Evolutionary conservation across 2,113 vertebrate species (phyloP).

Genomic region (Grantiella picta): DNA sequence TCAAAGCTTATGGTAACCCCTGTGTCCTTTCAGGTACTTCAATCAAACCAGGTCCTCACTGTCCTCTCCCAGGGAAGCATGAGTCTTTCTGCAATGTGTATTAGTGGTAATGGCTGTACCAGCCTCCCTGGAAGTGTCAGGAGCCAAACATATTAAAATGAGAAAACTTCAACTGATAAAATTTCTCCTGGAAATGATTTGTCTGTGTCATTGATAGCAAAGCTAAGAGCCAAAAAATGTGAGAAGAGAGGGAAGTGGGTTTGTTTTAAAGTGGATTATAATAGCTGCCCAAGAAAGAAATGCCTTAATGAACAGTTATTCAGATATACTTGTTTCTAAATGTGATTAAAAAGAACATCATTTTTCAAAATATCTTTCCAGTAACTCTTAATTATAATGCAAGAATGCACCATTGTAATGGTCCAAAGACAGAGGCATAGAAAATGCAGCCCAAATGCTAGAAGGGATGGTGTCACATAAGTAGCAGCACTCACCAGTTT

Average conservation of each 20-base stretch:
- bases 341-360: background rate
- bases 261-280: background rate
- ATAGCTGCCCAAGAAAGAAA: background rate
- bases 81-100: background rate
- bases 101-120: background rate
- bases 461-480: background rate
- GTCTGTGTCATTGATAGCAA: background rate
- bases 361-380: background rate
- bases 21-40: background rate
- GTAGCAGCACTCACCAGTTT: background rate
- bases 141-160: background rate
- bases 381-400: background rate
- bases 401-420: background rate
- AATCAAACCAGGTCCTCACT: background rate
- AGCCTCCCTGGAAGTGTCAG: background rate
- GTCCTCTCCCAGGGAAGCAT: background rate
- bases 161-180: background rate
- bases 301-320: background rate
- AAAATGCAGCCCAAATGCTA: background rate
- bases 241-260: background rate
- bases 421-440: background rate
- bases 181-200: background rate
- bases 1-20: background rate
- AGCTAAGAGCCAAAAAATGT: background rate
- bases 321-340: background rate